Evolutionary conservation across 2,888 invertebrate species (phyloP).

Genomic region (Tenthredo amoena): DNA sequence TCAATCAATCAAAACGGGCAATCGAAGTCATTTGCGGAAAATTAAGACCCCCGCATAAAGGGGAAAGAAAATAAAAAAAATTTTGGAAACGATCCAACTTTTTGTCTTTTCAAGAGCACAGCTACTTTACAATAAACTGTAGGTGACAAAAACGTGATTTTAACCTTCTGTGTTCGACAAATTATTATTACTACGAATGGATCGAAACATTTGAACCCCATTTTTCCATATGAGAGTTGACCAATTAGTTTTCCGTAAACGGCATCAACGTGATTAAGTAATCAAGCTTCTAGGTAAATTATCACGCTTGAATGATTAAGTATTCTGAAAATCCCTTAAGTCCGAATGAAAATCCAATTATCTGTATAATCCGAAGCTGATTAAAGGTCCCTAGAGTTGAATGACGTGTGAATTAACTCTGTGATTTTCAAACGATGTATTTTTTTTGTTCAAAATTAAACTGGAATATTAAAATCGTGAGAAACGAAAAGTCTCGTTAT

Average conservation of each 20-base stretch:
- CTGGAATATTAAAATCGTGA: background rate
- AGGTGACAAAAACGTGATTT: too few relatives aligned
- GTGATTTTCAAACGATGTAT: background rate
- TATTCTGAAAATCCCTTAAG: background rate
- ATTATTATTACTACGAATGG: too few relatives aligned
- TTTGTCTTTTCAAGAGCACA: too few relatives aligned
- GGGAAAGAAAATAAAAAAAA: too few relatives aligned
- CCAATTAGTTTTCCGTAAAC: background rate
- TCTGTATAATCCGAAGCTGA: background rate
- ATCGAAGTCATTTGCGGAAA: background rate
- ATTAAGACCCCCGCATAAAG: background rate
- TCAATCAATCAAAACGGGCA: background rate
- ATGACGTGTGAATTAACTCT: background rate
- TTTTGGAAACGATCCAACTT: background rate
- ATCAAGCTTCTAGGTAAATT: background rate
- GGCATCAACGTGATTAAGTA: background rate
- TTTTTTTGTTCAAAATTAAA: background rate
- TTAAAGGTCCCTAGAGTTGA: background rate
- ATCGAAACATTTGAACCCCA: too few relatives aligned
- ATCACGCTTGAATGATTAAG: background rate
- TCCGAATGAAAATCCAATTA: slow-evolving; percentile 9
- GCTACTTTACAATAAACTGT: too few relatives aligned
- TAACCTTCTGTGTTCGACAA: too few relatives aligned
- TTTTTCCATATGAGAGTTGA: too few relatives aligned
- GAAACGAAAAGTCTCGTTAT: background rate